Evolutionary conservation across 92 coral and sea anemone species (phyloP).

Genomic region (Virgularia gustaviana): DNA sequence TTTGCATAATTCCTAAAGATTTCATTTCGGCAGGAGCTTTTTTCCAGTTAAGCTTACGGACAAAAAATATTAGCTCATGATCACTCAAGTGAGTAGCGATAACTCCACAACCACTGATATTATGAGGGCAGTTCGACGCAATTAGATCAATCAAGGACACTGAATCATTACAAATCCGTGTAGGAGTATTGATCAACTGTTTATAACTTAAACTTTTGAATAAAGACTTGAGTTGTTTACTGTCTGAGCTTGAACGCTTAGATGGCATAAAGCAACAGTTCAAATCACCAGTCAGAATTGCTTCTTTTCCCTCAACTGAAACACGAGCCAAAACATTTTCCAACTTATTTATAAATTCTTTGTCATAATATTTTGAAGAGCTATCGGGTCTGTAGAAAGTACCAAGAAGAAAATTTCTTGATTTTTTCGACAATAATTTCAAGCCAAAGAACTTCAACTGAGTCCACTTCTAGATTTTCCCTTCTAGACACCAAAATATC

Average conservation of each 20-base stretch:
- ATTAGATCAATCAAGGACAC: conserved; percentile 11
- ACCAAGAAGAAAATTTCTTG: conserved; percentile 10
- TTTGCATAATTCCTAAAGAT: conserved; percentile 26
- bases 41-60: conserved; percentile 11
- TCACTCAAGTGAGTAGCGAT: conserved; percentile 3
- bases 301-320: conserved; percentile 8
- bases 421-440: conserved; percentile 16
- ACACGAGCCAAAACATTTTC: neutral
- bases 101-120: neutral
- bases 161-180: neutral
- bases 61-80: conserved; percentile 17
- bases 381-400: conserved; percentile 19
- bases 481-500: conserved; percentile 22
- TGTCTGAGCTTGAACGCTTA: neutral
- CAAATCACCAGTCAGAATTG: conserved; percentile 17
- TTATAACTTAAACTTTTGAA: conserved; percentile 5
- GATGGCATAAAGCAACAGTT: conserved; percentile 9
- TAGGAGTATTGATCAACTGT: conserved; percentile 18
- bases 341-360: conserved; percentile 3
- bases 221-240: conserved; percentile 31
- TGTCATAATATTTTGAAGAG: conserved; percentile 13
- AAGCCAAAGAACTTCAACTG: conserved; percentile 30
- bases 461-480: conserved; percentile 20
- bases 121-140: conserved; percentile 20
- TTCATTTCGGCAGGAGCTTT: conserved; percentile 11